Percentiles rank a stretch among this genome's conserved stretches.
Conservation (phyloP, 2,888 invertebrate species). For the Mythimna vitellina region DNA sequence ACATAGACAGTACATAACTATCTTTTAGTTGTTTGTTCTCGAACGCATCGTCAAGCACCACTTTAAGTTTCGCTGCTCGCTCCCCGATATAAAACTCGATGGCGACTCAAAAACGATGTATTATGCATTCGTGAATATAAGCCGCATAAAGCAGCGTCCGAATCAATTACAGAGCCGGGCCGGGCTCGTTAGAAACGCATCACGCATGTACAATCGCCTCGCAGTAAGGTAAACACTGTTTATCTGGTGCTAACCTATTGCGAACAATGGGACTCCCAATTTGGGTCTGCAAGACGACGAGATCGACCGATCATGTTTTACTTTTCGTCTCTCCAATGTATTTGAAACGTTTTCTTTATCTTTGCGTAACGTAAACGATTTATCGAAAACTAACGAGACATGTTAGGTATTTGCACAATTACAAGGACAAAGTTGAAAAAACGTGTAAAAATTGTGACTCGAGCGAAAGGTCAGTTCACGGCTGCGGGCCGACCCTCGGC, state of each 20-base stretch:
- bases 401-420: constrained; percentile 47
- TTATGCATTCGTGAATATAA: constrained; percentile 90
- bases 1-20: constrained; percentile 58
- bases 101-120: constrained; percentile 82
- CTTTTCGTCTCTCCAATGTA: constrained; percentile 63
- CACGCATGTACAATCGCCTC: constrained; percentile 89
- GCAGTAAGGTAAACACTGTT: constrained; percentile 84
- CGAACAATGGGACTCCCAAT: constrained; percentile 88
- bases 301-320: constrained; percentile 74
- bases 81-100: constrained; percentile 76
- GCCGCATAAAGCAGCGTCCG: constrained; percentile 87
- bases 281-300: constrained; percentile 77
- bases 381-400: constrained; percentile 55
- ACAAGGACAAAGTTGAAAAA: constrained; percentile 69
- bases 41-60: constrained; percentile 69
- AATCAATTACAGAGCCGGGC: constrained; percentile 87
- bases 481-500: constrained; percentile 79
- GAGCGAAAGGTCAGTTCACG: constrained; percentile 82
- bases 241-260: constrained; percentile 87
- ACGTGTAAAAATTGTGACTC: constrained; percentile 68
- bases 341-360: constrained; percentile 58
- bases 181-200: constrained; percentile 90
- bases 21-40: constrained; percentile 76
- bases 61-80: constrained; percentile 68
- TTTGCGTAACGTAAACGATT: constrained; percentile 59